phyloP scores from a whole-genome alignment of 2,888 invertebrate genomes.

The Himalopsyche kuldschensis region DNA sequence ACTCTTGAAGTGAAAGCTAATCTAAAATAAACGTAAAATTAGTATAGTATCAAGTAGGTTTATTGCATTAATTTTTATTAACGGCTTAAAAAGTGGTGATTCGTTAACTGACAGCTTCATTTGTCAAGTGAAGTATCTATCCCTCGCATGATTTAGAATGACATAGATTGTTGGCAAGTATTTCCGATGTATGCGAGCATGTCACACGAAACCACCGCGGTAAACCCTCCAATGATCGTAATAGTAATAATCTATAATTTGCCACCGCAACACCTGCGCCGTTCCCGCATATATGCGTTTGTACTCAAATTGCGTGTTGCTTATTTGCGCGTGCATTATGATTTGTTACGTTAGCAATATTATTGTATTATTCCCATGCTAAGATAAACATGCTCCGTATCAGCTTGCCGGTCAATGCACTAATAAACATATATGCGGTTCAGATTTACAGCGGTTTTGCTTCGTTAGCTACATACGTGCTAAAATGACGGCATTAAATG shows the following conservation, averaged over 20 bases:
- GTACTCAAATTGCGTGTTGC: not conserved
- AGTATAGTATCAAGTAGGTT: too few species aligned
- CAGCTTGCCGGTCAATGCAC: not conserved
- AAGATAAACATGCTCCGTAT: not conserved
- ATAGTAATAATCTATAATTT: slow-evolving; percentile 14
- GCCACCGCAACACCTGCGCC: slow-evolving; percentile 5
- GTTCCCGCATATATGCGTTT: slow-evolving; percentile 1
- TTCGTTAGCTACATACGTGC: too few species aligned
- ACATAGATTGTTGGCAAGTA: not conserved
- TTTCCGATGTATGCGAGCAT: not conserved
- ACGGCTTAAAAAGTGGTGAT: too few species aligned
- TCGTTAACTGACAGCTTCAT: too few species aligned
- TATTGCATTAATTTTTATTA: too few species aligned
- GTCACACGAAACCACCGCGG: not conserved
- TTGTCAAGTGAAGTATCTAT: not conserved
- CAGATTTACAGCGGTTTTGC: too few species aligned
- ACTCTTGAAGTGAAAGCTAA: too few species aligned
- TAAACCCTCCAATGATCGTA: not conserved
- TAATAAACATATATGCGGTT: too few species aligned
- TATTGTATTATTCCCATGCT: too few species aligned
- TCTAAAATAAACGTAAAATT: too few species aligned
- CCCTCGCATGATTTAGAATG: not conserved
- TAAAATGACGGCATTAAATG: too few species aligned
- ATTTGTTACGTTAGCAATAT: too few species aligned
- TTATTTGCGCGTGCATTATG: not conserved